These are phyloP conservation scores for Montipora capricornis DNA, from an alignment of 64 coral and sea anemone genomes.

Conservation along the genomic window DNA sequence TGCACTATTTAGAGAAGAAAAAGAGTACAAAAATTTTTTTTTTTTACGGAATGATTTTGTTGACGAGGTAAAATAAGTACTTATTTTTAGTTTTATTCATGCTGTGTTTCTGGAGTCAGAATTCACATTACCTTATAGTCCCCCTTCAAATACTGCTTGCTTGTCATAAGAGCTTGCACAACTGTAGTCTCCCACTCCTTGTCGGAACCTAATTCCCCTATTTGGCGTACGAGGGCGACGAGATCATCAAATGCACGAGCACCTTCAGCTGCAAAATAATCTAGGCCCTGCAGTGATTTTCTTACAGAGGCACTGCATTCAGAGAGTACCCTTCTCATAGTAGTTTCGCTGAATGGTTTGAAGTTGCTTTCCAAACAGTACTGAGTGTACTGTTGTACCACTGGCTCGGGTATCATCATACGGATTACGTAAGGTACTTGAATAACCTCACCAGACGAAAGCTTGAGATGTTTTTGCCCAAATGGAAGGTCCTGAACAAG, in stretches of 20 bases:
- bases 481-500: no score
- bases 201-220: background rate
- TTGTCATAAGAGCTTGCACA: background rate
- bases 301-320: no score
- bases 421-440: no score
- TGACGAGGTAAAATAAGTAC: background rate
- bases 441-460: no score
- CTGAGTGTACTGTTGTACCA: no score
- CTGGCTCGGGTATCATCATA: no score
- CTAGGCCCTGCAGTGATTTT: no score
- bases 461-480: no score
- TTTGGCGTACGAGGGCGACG: background rate
- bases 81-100: background rate
- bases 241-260: slow-evolving; percentile 23
- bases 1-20: background rate
- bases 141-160: slow-evolving; percentile 34
- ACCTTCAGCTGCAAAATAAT: no score
- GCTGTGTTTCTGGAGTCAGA: background rate
- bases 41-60: background rate
- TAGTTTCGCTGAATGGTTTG: no score
- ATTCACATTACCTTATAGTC: slow-evolving; percentile 20
- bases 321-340: no score
- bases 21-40: background rate
- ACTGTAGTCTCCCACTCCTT: slow-evolving; percentile 21
- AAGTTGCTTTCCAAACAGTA: no score